Conservation (phyloP, 1,140 invertebrate genomes). For the Rhynchophorus ferrugineus region DNA sequence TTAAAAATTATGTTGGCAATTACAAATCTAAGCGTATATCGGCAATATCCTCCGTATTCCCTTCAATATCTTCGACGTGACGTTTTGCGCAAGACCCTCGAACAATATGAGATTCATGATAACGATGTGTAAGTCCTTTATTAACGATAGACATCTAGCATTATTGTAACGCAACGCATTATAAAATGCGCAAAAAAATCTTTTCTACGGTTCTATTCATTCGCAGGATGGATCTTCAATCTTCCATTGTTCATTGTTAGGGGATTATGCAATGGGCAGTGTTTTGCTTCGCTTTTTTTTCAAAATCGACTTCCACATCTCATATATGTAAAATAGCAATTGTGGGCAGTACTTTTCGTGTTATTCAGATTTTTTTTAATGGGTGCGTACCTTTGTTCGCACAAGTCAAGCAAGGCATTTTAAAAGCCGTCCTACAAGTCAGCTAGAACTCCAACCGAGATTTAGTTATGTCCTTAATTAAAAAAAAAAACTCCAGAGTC, state of each 20-base stretch:
- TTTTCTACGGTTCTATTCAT: slow-evolving; percentile 4
- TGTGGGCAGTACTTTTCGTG: too few relatives aligned
- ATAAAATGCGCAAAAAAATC: background rate
- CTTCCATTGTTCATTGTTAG: slow-evolving; percentile 8
- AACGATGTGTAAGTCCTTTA: background rate
- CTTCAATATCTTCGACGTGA: background rate
- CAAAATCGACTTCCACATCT: background rate
- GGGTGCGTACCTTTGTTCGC: too few relatives aligned
- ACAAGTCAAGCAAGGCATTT: too few relatives aligned
- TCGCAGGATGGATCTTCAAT: background rate
- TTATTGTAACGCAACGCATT: background rate
- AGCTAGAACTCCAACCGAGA: too few relatives aligned
- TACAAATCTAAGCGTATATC: too few relatives aligned
- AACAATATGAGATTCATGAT: background rate
- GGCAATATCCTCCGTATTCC: too few relatives aligned
- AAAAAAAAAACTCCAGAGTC: too few relatives aligned
- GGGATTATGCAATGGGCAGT: background rate
- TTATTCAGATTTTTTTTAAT: too few relatives aligned
- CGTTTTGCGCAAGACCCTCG: background rate
- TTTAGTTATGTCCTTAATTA: too few relatives aligned
- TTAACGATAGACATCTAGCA: background rate
- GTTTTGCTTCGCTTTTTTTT: background rate
- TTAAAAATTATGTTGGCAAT: too few relatives aligned
- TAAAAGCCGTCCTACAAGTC: too few relatives aligned
- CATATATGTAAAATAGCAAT: too few relatives aligned